A percentile compares a stretch with the other conserved stretches of the same genome.
phyloP scores from a whole-genome alignment of 92 coral and sea anemone genomes.

The Galaxea fascicularis region DNA sequence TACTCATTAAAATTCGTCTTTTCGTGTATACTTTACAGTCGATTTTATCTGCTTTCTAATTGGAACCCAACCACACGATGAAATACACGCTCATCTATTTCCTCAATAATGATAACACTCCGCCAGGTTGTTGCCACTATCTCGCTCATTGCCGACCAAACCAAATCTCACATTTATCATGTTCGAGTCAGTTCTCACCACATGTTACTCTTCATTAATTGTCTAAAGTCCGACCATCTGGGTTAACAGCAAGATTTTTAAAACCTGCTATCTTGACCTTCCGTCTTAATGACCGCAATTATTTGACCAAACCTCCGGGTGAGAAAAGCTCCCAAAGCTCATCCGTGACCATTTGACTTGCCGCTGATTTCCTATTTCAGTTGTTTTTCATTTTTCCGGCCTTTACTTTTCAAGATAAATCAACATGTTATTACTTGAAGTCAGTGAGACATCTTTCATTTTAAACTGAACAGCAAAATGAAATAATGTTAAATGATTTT shows the following conservation, averaged over 20 bases:
- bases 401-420: too few species aligned
- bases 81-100: neutral
- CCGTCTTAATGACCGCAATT: neutral
- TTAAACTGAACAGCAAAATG: too few species aligned
- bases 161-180: neutral
- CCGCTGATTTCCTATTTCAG: neutral
- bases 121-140: neutral
- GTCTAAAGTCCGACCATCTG: neutral
- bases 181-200: neutral
- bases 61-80: neutral
- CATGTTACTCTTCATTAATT: neutral
- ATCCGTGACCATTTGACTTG: neutral
- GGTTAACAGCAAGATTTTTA: neutral
- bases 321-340: neutral
- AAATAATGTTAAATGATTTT: too few species aligned
- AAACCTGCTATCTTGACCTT: neutral
- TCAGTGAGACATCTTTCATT: too few species aligned
- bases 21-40: neutral
- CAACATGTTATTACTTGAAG: too few species aligned
- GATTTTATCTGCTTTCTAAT: neutral
- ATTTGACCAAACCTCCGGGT: neutral
- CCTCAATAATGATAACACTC: neutral
- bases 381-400: too few species aligned
- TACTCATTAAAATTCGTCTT: too few species aligned
- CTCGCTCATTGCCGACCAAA: neutral